A percentile compares a stretch with the other conserved stretches of the same genome.
Evolutionary conservation across 2,113 vertebrate genomes (phyloP).

Genomic region (Myotis yumanensis): DNA sequence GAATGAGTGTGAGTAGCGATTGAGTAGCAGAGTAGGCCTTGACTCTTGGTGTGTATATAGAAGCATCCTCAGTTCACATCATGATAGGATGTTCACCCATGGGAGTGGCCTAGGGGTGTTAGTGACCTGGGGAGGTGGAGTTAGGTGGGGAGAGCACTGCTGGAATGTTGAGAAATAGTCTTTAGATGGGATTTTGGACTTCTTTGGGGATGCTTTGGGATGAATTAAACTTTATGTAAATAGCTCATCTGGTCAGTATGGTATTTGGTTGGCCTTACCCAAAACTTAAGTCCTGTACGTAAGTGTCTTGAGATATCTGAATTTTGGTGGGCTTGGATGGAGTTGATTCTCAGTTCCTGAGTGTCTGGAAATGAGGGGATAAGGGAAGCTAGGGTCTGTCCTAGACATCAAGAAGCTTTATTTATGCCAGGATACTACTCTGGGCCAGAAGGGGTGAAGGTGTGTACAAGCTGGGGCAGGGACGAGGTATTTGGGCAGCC

Average conservation of each 20-base stretch:
- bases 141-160: neutral
- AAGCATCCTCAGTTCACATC: neutral
- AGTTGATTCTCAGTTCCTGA: neutral
- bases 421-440: constrained; percentile 1
- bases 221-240: constrained; percentile 43
- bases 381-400: neutral
- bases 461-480: neutral
- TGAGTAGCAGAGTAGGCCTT: neutral
- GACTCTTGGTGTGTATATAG: neutral
- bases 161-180: constrained; percentile 44
- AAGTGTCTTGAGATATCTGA: constrained; percentile 26
- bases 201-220: neutral
- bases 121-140: neutral
- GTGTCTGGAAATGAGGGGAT: neutral
- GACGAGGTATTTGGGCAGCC: constrained; percentile 22
- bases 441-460: constrained; percentile 45
- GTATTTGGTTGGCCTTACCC: constrained; percentile 33
- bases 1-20: neutral
- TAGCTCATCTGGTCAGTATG: constrained; percentile 1
- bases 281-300: constrained; percentile 20
- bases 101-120: neutral
- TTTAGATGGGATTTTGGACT: constrained; percentile 6
- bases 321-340: constrained; percentile 29
- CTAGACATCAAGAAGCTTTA: neutral
- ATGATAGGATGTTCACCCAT: neutral